Conservation (phyloP, 2,888 invertebrate genomes). For the Rutpela maculata region DNA sequence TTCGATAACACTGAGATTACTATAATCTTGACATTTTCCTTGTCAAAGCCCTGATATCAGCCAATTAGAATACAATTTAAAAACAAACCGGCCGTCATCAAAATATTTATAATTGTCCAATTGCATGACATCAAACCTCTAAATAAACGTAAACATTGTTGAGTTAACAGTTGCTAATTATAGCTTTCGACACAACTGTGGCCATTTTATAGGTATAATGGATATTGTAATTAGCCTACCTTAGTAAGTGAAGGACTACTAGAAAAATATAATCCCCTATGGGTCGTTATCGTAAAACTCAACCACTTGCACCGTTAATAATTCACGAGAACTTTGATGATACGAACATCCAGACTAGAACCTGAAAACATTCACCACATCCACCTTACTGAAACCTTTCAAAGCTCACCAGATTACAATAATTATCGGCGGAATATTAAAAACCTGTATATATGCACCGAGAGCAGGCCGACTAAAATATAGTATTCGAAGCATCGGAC, state of each 20-base stretch:
- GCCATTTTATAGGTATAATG: background rate
- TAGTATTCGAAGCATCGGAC: conserved; percentile 21
- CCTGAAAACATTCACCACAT: background rate
- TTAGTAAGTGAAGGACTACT: background rate
- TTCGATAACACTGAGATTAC: background rate
- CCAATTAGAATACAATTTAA: background rate
- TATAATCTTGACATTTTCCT: background rate
- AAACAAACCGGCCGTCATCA: conserved; percentile 14
- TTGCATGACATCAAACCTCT: conserved; percentile 19
- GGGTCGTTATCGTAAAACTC: background rate
- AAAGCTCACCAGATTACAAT: background rate
- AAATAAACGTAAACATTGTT: conserved; percentile 8
- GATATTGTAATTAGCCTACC: background rate
- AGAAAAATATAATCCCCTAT: background rate
- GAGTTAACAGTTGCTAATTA: conserved; percentile 17
- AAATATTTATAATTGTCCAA: conserved; percentile 22
- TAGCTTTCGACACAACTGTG: background rate
- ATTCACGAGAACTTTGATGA: background rate
- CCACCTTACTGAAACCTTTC: background rate
- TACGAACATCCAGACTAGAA: background rate
- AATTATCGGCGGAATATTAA: background rate
- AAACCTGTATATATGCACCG: conserved; percentile 6
- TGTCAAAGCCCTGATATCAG: background rate
- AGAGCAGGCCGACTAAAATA: conserved; percentile 1
- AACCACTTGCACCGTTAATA: background rate